phyloP scores from a whole-genome alignment of 2,888 invertebrate species.

The Agriotes lineatus region DNA sequence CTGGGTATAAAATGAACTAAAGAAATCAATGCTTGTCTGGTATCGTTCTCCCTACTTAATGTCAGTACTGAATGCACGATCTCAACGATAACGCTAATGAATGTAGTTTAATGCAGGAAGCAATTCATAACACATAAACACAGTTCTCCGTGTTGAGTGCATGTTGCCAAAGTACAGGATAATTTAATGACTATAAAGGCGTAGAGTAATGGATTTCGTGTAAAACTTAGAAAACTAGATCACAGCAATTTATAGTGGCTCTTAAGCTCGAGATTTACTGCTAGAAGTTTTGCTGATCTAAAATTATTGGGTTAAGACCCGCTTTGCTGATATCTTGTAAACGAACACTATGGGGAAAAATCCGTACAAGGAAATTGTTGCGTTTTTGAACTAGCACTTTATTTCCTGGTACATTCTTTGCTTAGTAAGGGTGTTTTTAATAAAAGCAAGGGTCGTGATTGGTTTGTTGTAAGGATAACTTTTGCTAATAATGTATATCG shows the following conservation, averaged over 20 bases:
- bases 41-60: no score
- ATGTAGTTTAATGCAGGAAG: conserved; percentile 1
- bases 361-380: no score
- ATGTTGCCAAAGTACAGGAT: conserved; percentile 16
- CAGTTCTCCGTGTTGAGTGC: not conserved
- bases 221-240: conserved; percentile 21
- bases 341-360: no score
- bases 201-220: conserved; percentile 19
- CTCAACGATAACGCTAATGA: conserved; percentile 16
- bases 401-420: no score
- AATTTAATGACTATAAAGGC: conserved; percentile 21
- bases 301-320: not conserved
- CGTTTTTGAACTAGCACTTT: no score
- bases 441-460: no score
- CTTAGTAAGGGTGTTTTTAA: no score
- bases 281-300: conserved; percentile 8
- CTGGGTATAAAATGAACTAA: no score
- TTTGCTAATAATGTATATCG: no score
- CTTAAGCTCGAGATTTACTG: conserved; percentile 15
- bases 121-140: conserved; percentile 7
- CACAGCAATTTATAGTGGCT: conserved; percentile 20
- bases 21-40: no score
- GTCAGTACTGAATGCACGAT: no score
- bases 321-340: not conserved
- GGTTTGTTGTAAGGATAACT: no score